phyloP scores from a whole-genome alignment of 2,797 vertebrate species.

The Helicolenus hilgendorfi region DNA sequence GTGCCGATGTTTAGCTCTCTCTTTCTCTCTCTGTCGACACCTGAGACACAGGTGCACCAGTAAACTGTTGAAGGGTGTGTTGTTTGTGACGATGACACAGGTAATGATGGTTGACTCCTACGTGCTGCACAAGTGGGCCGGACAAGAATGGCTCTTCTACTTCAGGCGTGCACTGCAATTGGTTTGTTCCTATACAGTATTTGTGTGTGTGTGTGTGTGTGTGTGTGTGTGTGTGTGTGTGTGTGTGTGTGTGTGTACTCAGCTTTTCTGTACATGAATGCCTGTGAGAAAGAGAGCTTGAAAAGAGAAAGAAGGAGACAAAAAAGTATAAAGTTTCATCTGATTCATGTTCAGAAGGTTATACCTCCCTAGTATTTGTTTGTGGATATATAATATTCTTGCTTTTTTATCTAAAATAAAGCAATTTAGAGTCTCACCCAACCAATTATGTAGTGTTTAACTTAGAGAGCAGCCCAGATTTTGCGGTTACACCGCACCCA shows the following conservation, averaged over 20 bases:
- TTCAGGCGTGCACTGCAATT: background rate
- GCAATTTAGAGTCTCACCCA: background rate
- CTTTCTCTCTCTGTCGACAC: constrained; percentile 17
- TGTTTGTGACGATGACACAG: constrained; percentile 19
- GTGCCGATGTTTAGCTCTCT: background rate
- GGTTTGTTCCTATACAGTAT: background rate
- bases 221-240: background rate
- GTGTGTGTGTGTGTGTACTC: too few species aligned
- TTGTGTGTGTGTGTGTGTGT: background rate
- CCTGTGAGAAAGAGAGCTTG: background rate
- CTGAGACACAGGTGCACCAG: constrained; percentile 45
- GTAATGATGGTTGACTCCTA: constrained; percentile 12
- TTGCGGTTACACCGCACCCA: background rate
- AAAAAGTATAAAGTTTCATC: background rate
- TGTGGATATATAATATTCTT: background rate
- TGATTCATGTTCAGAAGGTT: background rate
- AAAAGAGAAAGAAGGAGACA: background rate
- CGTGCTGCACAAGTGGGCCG: background rate
- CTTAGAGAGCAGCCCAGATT: background rate
- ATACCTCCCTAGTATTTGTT: background rate
- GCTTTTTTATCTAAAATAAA: background rate
- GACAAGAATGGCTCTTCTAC: background rate
- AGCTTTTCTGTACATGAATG: background rate
- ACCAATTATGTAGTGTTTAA: background rate
- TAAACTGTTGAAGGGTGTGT: constrained; percentile 48